Evolutionary conservation across 2,888 invertebrate species (phyloP), one percentile per base, ranked within the genome.

Genomic region (Siphlonurus alternatus): DNA sequence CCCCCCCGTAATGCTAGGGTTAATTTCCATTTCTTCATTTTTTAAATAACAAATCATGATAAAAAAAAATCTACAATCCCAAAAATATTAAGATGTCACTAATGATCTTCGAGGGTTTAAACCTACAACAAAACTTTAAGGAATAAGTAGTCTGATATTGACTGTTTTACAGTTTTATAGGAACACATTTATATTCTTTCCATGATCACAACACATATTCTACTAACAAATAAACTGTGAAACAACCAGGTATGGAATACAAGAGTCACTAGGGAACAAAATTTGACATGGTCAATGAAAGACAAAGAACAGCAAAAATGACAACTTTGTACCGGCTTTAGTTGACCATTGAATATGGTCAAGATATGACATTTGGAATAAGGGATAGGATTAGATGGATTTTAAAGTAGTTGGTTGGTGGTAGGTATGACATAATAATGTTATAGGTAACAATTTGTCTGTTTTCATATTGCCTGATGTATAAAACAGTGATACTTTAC

Each of bases 171-270:
- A 64, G 64, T 65, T 68, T 68, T 68, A 66, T 68, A 67, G 67
- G 68, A 68, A 68, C 68, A 68, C 68, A 68, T 68, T 68, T 68
- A 67, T 67, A 67, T 67, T 67, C 65, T 65, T 67, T 67, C 66
- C 66, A 67, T 67, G 64, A 67, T 67, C 68, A 68, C 68, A 68
- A 68, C 68, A 68, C 66, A 67, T 67, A 66, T 65, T 65, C 64
- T 61, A 64, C 62, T 64, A 64, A 66, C 66, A 63, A 67, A 67
- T 66, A 67, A 66, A 67, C 61, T 67, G 64, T 66, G 65, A 66
- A 68, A 68, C 68, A 68, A 68, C 66, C 68, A 68, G 38, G 66
- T 67, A 66, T 65, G 66, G 67, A 67, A 67, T 68, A 67, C 66
- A 68, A 65, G 38, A 38, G 67, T 64, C 61, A 67, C 66, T 67